Evolutionary conservation across 2,888 invertebrate species (phyloP).

Genomic region (Cremastinae sp.): DNA sequence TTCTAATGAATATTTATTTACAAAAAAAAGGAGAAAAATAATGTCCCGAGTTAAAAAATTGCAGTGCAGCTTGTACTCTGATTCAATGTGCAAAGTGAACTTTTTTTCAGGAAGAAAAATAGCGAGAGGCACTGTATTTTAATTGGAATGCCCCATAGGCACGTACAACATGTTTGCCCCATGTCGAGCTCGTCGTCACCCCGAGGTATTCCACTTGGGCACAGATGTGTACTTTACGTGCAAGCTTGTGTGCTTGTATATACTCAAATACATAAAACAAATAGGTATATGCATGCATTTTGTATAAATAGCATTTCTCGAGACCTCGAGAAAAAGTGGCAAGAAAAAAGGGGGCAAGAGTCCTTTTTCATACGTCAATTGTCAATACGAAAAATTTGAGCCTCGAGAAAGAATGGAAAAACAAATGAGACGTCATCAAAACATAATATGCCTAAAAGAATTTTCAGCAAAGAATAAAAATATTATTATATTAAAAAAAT

Average conservation of each 20-base stretch:
- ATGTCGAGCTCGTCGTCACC: conserved; percentile 44
- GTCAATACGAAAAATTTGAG: conserved; percentile 66
- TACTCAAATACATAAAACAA: not conserved
- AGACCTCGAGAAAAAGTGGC: conserved; percentile 5
- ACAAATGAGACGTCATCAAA: not conserved
- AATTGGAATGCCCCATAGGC: conserved; percentile 14
- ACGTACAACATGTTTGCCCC: conserved; percentile 38
- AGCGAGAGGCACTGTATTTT: too few relatives aligned
- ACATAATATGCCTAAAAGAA: too few relatives aligned
- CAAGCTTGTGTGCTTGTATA: not conserved
- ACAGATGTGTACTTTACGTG: conserved; percentile 45
- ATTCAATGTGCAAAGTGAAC: too few relatives aligned
- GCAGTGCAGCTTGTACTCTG: too few relatives aligned
- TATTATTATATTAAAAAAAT: too few relatives aligned
- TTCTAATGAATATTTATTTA: too few relatives aligned
- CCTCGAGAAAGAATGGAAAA: conserved; percentile 36
- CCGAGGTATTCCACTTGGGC: conserved; percentile 53
- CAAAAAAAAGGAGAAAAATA: too few relatives aligned
- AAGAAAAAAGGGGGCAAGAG: conserved; percentile 1
- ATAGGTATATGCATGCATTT: not conserved
- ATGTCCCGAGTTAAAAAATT: too few relatives aligned
- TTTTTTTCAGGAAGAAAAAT: too few relatives aligned
- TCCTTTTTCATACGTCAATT: conserved; percentile 63
- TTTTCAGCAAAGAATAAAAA: too few relatives aligned
- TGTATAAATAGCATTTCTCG: conserved; percentile 18